Conservation (phyloP, 2,888 invertebrate genomes). For the Drosophila suboccidentalis region DNA sequence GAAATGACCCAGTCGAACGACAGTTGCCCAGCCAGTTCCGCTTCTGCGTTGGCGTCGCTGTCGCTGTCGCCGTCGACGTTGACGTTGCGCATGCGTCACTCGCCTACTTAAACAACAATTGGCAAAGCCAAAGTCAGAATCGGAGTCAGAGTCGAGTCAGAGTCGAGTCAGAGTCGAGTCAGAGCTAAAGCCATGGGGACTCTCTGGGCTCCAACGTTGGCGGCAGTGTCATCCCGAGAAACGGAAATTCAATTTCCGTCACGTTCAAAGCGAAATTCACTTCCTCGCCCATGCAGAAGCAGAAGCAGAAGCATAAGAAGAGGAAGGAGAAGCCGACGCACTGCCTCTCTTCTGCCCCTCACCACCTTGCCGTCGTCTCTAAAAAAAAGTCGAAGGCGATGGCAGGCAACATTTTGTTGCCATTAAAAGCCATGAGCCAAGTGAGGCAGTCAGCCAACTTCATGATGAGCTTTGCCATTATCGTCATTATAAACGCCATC, state of each 20-base stretch:
- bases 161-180: not conserved
- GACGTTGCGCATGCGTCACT: slow-evolving; percentile 61
- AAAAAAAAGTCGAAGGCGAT: slow-evolving; percentile 1
- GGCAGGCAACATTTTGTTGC: slow-evolving; percentile 39
- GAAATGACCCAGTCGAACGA: slow-evolving; percentile 53
- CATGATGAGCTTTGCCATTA: slow-evolving; percentile 60
- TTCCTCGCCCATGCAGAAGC: slow-evolving; percentile 64
- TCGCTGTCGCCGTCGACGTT: slow-evolving; percentile 11
- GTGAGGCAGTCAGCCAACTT: slow-evolving; percentile 31
- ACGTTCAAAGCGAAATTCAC: slow-evolving; percentile 69
- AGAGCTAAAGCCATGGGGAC: slow-evolving; percentile 9
- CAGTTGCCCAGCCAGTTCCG: slow-evolving; percentile 53
- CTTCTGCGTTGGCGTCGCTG: slow-evolving; percentile 46
- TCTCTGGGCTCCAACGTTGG: slow-evolving; percentile 47
- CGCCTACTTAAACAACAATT: slow-evolving; percentile 49
- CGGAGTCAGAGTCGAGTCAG: not conserved
- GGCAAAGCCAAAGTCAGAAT: slow-evolving; percentile 13
- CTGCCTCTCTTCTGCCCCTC: not conserved
- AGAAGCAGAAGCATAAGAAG: slow-evolving; percentile 40
- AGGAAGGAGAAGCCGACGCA: slow-evolving; percentile 25
- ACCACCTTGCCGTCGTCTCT: not conserved
- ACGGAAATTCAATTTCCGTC: slow-evolving; percentile 81
- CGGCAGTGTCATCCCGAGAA: slow-evolving; percentile 71
- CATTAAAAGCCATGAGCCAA: slow-evolving; percentile 46
- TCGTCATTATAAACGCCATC: slow-evolving; percentile 62